These are phyloP conservation scores for Lynx canadensis DNA, from an alignment of 2,113 vertebrate genomes.

Conservation along the genomic window DNA sequence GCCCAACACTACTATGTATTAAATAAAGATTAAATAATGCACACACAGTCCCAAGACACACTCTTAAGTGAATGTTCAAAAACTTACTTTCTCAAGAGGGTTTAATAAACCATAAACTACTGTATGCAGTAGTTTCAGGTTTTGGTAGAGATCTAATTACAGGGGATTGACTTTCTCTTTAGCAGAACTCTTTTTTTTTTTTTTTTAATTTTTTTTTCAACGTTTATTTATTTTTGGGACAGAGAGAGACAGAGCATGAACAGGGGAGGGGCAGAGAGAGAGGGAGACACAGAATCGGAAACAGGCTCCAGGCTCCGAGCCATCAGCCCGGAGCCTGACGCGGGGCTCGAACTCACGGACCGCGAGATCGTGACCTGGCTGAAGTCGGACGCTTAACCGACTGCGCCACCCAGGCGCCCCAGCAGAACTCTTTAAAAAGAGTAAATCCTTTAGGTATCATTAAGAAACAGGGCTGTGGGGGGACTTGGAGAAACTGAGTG, in stretches of 20 bases:
- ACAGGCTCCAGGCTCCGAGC: too few species aligned
- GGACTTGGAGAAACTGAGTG: fast-evolving
- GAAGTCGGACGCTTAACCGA: too few species aligned
- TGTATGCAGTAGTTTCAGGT: not conserved
- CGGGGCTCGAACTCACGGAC: too few species aligned
- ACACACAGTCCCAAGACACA: not conserved
- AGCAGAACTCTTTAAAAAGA: not conserved
- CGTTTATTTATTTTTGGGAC: too few species aligned
- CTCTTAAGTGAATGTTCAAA: not conserved
- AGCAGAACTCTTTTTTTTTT: not conserved
- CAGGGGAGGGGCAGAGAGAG: too few species aligned
- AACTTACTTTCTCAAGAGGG: not conserved
- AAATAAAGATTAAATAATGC: not conserved
- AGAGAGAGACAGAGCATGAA: too few species aligned
- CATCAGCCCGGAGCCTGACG: too few species aligned
- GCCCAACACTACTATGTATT: not conserved
- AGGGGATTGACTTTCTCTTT: not conserved
- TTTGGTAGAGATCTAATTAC: not conserved
- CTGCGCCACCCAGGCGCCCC: too few species aligned
- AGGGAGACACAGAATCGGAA: too few species aligned
- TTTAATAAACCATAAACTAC: constrained; percentile 16
- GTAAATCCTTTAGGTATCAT: constrained; percentile 2
- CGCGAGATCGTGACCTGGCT: too few species aligned
- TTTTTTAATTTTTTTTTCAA: too few species aligned
- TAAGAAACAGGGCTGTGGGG: not conserved